Evolutionary conservation across 2,888 invertebrate genomes (phyloP).

Genomic region (Hylaea fasciaria): DNA sequence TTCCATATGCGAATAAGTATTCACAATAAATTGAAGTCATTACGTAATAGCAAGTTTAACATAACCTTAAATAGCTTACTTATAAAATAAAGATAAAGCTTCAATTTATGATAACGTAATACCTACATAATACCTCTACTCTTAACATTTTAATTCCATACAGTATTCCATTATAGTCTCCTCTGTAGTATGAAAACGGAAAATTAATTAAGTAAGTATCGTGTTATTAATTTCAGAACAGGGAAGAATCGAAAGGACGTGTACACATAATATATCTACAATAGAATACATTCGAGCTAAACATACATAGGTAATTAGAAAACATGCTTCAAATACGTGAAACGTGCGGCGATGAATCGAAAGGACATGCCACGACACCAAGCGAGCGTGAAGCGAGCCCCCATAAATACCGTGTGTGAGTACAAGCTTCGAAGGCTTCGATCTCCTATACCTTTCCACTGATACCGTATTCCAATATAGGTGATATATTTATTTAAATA

Average conservation of each 20-base stretch:
- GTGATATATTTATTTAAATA: too few species aligned
- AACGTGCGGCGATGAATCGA: constrained; percentile 49
- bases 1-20: not conserved
- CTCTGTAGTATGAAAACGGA: constrained; percentile 20
- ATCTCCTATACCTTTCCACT: constrained; percentile 19
- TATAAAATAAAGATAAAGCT: constrained; percentile 10
- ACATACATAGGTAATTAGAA: constrained; percentile 25
- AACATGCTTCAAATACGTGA: constrained; percentile 45
- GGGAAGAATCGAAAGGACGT: constrained; percentile 21
- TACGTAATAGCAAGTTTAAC: not conserved
- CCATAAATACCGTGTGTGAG: constrained; percentile 64
- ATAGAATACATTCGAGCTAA: constrained; percentile 32
- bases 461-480: not conserved
- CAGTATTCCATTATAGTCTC: constrained; percentile 4
- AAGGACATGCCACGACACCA: constrained; percentile 58
- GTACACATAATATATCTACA: constrained; percentile 26
- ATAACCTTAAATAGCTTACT: constrained; percentile 6
- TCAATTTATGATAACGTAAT: constrained; percentile 4
- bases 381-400: constrained; percentile 61
- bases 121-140: constrained; percentile 19
- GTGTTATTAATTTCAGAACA: constrained; percentile 9
- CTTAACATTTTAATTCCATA: constrained; percentile 1
- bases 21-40: not conserved
- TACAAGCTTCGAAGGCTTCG: constrained; percentile 62
- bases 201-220: constrained; percentile 17